Conservation (phyloP, 2,113 vertebrate genomes). For the Pelmatolapia mariae region DNA sequence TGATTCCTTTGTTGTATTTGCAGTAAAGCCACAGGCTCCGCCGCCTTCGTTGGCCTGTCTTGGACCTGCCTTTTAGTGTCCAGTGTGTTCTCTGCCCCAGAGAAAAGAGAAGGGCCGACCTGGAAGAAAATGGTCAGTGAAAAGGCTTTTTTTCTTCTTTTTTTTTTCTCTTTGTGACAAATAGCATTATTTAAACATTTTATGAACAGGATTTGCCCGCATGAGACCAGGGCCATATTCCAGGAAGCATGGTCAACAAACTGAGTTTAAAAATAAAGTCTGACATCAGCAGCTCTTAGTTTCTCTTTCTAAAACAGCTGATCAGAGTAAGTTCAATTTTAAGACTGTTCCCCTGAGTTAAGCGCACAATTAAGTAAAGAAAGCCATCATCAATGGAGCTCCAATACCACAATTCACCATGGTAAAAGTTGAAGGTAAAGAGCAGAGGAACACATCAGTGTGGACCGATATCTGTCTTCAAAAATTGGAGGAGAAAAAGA, state of each 20-base stretch:
- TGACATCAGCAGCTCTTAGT: background rate
- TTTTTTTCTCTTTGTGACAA: background rate
- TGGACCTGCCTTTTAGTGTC: slow-evolving; percentile 90
- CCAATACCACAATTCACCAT: background rate
- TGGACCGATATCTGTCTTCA: rapidly evolving
- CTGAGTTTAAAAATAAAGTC: background rate
- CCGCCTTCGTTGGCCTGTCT: slow-evolving; percentile 83
- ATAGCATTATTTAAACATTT: background rate
- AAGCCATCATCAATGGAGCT: background rate
- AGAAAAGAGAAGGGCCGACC: slow-evolving; percentile 82
- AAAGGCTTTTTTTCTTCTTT: rapidly evolving
- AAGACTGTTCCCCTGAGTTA: background rate
- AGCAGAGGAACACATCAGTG: background rate
- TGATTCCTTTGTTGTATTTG: background rate
- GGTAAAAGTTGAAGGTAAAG: background rate
- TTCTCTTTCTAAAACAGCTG: background rate
- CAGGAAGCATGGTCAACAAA: background rate
- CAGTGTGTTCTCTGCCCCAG: slow-evolving; percentile 75
- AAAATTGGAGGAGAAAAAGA: background rate
- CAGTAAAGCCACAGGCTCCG: slow-evolving; percentile 91
- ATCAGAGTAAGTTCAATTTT: background rate
- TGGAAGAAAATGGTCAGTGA: slow-evolving; percentile 93
- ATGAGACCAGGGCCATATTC: background rate
- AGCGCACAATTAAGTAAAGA: rapidly evolving
- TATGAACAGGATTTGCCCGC: background rate